Evolutionary conservation across 2,888 invertebrate species (phyloP).

Genomic region (Crioceris asparagi): DNA sequence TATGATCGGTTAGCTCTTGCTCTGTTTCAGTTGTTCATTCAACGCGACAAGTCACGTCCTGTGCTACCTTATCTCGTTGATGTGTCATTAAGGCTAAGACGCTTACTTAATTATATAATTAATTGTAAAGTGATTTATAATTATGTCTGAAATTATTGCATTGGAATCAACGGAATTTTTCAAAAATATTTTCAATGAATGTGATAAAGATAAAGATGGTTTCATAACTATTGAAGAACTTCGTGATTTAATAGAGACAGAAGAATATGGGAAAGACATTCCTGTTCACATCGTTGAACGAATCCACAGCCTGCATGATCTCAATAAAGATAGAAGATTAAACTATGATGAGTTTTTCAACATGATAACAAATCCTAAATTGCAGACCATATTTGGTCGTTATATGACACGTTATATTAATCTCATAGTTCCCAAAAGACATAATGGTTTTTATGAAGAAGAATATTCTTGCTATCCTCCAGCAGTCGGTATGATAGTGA

Average conservation of each 20-base stretch:
- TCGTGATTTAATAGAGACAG: slow-evolving; percentile 47
- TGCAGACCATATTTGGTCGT: slow-evolving; percentile 55
- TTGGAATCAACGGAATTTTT: too few relatives aligned
- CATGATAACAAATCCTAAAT: slow-evolving; percentile 52
- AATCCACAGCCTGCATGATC: slow-evolving; percentile 56
- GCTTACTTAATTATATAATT: too few relatives aligned
- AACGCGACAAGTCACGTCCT: too few relatives aligned
- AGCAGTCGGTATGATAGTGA: slow-evolving; percentile 79
- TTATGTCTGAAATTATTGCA: too few relatives aligned
- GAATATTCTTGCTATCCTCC: slow-evolving; percentile 92
- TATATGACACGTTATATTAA: slow-evolving; percentile 42
- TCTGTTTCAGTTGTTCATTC: too few relatives aligned
- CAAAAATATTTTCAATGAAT: slow-evolving; percentile 33
- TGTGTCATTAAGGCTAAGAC: too few relatives aligned
- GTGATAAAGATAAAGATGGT: slow-evolving; percentile 63
- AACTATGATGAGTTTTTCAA: slow-evolving; percentile 63
- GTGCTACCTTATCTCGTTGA: too few relatives aligned
- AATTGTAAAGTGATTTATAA: too few relatives aligned
- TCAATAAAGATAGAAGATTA: slow-evolving; percentile 52
- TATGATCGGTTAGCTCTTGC: too few relatives aligned
- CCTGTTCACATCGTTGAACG: slow-evolving; percentile 48
- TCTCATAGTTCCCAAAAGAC: slow-evolving; percentile 20
- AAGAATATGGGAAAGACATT: slow-evolving; percentile 55
- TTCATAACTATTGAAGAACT: slow-evolving; percentile 57
- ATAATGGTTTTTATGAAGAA: slow-evolving; percentile 56